phyloP scores from a whole-genome alignment of 2,113 vertebrate genomes.

The Charadrius vociferus region DNA sequence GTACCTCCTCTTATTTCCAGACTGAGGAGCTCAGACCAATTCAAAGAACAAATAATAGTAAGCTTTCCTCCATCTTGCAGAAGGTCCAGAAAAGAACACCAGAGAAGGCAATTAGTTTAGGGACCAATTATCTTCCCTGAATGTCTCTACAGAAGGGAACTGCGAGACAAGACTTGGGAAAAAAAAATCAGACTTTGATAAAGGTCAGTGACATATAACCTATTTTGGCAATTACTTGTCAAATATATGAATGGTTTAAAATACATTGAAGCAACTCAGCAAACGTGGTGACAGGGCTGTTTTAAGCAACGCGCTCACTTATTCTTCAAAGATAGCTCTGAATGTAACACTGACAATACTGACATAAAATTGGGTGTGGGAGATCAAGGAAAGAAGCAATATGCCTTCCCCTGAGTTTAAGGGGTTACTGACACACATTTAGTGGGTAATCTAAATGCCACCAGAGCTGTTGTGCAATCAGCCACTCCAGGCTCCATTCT shows the following conservation, averaged over 20 bases:
- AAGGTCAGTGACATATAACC: conserved; percentile 60
- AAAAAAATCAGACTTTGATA: conserved; percentile 53
- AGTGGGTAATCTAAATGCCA: neutral
- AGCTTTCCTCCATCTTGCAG: neutral
- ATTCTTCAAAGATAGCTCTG: neutral
- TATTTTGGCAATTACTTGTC: conserved; percentile 60
- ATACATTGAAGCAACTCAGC: neutral
- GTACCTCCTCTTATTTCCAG: neutral
- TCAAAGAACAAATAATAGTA: neutral
- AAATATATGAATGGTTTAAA: conserved; percentile 38
- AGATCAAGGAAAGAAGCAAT: neutral
- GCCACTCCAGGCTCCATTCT: neutral
- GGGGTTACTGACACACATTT: neutral
- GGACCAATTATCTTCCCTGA: conserved; percentile 47
- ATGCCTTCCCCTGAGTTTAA: neutral
- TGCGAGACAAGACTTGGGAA: neutral
- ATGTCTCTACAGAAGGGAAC: conserved; percentile 14
- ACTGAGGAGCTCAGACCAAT: neutral
- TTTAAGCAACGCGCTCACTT: neutral
- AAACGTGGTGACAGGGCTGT: neutral
- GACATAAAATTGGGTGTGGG: neutral
- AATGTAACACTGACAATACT: neutral
- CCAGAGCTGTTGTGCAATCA: neutral
- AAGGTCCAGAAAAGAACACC: neutral
- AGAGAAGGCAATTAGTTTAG: conserved; percentile 45